These are phyloP conservation scores for Ferrisia virgata DNA, from an alignment of 2,888 invertebrate species.

Conservation along the genomic window DNA sequence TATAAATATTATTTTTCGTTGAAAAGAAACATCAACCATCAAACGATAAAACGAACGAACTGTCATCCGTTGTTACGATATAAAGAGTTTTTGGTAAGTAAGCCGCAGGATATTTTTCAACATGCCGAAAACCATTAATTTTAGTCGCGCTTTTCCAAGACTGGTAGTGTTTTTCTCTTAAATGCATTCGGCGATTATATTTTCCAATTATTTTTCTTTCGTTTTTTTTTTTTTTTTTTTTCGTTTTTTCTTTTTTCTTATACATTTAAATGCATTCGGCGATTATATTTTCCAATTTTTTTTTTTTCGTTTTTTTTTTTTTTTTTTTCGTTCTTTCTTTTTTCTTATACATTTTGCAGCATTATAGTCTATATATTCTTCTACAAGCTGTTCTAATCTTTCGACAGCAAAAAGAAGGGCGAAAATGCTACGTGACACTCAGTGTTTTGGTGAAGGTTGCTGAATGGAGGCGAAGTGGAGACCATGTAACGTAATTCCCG, in stretches of 20 bases:
- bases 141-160: background rate
- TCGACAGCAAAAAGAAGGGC: background rate
- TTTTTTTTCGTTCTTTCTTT: background rate
- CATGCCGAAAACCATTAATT: conserved; percentile 15
- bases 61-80: background rate
- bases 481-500: background rate
- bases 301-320: background rate
- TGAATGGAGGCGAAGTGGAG: background rate
- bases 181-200: conserved; percentile 17
- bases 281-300: conserved; percentile 23
- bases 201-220: conserved; percentile 24
- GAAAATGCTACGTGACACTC: conserved; percentile 24
- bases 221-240: background rate
- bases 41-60: background rate
- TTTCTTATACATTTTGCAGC: background rate
- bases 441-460: background rate
- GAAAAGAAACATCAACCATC: background rate
- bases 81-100: conserved; percentile 7
- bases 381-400: conserved; percentile 12
- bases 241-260: background rate
- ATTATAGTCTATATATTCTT: background rate
- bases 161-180: conserved; percentile 15
- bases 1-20: background rate
- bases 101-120: conserved; percentile 9
- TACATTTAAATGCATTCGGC: conserved; percentile 18